These are phyloP conservation scores for Anser brachyrhynchus DNA, from an alignment of 2,113 vertebrate species.

Conservation along the genomic window DNA sequence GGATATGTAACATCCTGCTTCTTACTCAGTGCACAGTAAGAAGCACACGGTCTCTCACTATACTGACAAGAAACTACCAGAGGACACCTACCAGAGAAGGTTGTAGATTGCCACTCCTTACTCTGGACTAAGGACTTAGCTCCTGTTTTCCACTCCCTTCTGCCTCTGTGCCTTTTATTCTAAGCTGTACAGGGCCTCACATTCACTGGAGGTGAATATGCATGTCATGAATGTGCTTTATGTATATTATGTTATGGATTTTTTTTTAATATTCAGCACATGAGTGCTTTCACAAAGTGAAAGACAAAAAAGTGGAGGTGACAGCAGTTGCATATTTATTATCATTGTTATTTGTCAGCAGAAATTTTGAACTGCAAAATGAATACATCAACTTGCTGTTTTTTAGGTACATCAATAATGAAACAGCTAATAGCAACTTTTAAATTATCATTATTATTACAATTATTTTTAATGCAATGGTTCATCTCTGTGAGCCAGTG, in stretches of 20 bases:
- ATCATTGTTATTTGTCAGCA: background rate
- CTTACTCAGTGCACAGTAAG: background rate
- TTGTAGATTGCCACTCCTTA: background rate
- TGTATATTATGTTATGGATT: background rate
- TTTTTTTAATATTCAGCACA: background rate
- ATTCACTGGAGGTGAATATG: too few relatives aligned
- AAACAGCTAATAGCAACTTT: background rate
- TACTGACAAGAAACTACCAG: background rate
- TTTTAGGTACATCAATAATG: background rate
- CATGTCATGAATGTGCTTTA: too few relatives aligned
- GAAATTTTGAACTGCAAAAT: background rate
- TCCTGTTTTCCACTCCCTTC: fast-evolving
- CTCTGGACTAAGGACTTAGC: background rate
- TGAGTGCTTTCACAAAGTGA: background rate
- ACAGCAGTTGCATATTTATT: background rate
- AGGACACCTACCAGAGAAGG: background rate
- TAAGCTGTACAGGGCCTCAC: fast-evolving
- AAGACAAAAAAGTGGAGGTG: background rate
- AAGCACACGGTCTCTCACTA: fast-evolving
- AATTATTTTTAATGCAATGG: background rate
- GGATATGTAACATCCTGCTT: background rate
- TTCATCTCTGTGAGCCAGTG: background rate
- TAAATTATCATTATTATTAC: background rate
- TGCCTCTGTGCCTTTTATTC: background rate
- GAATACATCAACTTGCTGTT: background rate